Base-by-base conservation (phyloP, 1,140 invertebrate genomes). In the Caerostris darwini region DNA sequence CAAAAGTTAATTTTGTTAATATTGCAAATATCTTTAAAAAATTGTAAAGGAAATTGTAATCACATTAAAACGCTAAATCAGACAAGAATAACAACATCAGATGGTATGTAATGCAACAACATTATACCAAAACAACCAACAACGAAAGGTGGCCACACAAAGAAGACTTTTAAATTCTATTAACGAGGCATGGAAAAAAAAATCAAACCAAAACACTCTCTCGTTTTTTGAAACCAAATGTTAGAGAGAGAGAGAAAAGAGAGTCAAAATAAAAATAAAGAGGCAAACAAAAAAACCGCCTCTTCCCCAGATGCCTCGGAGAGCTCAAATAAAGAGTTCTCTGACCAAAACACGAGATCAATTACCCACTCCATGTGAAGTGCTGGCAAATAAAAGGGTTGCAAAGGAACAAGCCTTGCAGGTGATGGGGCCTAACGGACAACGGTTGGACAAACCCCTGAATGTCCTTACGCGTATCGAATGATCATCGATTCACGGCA, bases 351-450 rank as follows among this genome's bases (percentile, higher is more conserved):
- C 88, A 90, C 17, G 64, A 54, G 88, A 90, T 90, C 88, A 90
- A 77, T 90, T 90, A 50, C 88, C 88, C 64, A 90, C 88, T 90
- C 88, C 69, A 67, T 77, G 54, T 90, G 88, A 90, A 90, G 88
- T 90, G 88, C 34, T 71, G 64, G 53, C 88, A 90, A 90, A 90
- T 90, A 90, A 90, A 90, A 77, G 88, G 88, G 88, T 61, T 67
- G 86, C 34, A 64, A 85, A 88, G 19, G 58, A 85, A 90, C 88
- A 90, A 69, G 67, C 88, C 88, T 77, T 77, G 54, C 88, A 90
- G 69, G 88, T 69, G 88, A 77, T 90, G 58, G 69, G 67, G 12
- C 50, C 67, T 71, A 90, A 90, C 88, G 64, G 88, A 71, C 88
- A 58, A 57, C 71, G 82, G 54, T 85, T 57, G 53, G 82, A 85